Base-by-base conservation (phyloP, 2,797 vertebrate species). In the Synaphobranchus kaupii region DNA sequence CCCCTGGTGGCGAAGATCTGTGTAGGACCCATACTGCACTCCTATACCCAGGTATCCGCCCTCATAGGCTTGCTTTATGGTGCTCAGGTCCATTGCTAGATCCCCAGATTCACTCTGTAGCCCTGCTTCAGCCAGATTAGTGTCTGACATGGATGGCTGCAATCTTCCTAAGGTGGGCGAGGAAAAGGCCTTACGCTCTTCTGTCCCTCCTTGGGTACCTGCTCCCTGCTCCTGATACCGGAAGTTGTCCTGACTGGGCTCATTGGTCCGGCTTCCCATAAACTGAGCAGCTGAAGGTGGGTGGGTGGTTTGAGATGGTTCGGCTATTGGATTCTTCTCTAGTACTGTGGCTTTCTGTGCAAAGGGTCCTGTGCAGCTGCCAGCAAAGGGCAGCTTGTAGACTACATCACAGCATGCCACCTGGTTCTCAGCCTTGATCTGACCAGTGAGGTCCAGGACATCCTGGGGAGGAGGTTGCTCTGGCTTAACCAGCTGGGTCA, bases 131-230 rank as follows among this genome's bases (percentile, higher is more conserved):
- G 98, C 96, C 89, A 99, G 94, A 90, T 99, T 99, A 0, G 98
- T 99, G 90, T 99, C 99, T 0, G 99, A 99, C 97, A 99, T 97
- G 50, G 99, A 99, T 87, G 98, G 97, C 87, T 99, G 98, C 4
- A 99, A 95, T 84, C 97, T 96, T 73, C 98, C 97, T 0, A 97
- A 95, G 85, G 96, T 91, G 86, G 97, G 95, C 5, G 97, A 88
- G 1, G 97, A 97, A 87, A 97, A 97, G 87, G 97, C 96, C 90
- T 97, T 98, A 83, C 94, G 96, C 31, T 95, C 95, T 90, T 98
- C 97, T 95, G 0, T 95, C 93, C 0, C 94, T 88, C 0, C 92
- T 89, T 0, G 94, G 93, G 0, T 90, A 92, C 0, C 92, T 88
- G 0, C 86, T 0, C 92, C 91, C 87, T 97, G 97, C 84, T 98